Conservation (phyloP, 2,113 vertebrate species). For the Columbina picui region DNA sequence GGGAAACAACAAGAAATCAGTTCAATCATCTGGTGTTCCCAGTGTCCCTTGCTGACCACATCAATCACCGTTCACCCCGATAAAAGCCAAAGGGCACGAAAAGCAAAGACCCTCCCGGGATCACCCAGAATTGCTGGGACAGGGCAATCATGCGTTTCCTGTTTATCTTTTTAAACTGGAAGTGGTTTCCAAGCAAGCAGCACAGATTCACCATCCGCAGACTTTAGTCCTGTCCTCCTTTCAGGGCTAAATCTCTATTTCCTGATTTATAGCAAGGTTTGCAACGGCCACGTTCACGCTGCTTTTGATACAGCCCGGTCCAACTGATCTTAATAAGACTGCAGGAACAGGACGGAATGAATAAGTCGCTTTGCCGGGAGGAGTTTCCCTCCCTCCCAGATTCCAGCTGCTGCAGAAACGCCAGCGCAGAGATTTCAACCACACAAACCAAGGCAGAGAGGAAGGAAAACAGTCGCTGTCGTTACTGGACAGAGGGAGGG, state of each 20-base stretch:
- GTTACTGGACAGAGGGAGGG: neutral
- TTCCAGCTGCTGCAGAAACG: neutral
- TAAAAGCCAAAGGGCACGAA: neutral
- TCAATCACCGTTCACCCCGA: neutral
- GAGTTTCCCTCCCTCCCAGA: neutral
- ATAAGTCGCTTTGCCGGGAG: neutral
- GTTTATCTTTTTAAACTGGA: constrained; percentile 47
- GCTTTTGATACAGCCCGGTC: neutral
- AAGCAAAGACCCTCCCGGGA: neutral
- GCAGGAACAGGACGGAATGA: neutral
- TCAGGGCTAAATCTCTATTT: neutral
- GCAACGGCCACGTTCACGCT: neutral
- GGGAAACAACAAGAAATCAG: neutral
- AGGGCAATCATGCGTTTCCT: constrained; percentile 56
- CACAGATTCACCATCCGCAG: neutral
- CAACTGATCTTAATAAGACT: fast-evolving
- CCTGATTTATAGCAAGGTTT: fast-evolving
- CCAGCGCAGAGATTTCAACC: neutral
- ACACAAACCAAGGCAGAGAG: neutral
- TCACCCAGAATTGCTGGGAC: neutral
- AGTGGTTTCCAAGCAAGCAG: constrained; percentile 2
- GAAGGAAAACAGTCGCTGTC: neutral
- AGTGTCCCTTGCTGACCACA: fast-evolving
- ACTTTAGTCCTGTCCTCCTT: neutral
- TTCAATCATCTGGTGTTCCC: neutral